Percentiles rank a stretch among this genome's conserved stretches.
Evolutionary conservation across 2,888 invertebrate species (phyloP).

Genomic region (Meliscaeva auricollis): DNA sequence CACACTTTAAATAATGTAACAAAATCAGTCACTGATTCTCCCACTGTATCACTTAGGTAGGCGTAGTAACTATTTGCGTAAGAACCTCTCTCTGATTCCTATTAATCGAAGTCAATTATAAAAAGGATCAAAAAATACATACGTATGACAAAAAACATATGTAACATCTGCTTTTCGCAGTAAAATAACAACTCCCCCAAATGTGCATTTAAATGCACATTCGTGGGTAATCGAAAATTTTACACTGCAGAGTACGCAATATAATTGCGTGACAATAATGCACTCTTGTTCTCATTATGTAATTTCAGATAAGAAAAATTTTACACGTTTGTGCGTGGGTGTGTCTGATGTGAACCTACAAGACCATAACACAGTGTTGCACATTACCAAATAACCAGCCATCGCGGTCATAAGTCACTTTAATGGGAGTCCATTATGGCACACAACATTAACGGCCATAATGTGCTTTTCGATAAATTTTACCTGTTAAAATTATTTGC

Average conservation of each 20-base stretch:
- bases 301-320: constrained; percentile 72
- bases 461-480: constrained; percentile 74
- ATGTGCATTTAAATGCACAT: constrained; percentile 62
- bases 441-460: constrained; percentile 69
- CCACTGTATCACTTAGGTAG: too few species aligned
- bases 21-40: too few species aligned
- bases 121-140: constrained; percentile 18
- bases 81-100: constrained; percentile 26
- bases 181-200: constrained; percentile 53
- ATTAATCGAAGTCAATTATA: constrained; percentile 67
- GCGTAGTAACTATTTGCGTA: too few species aligned
- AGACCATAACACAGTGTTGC: constrained; percentile 39
- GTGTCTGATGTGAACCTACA: neutral
- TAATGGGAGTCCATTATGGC: constrained; percentile 73
- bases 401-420: constrained; percentile 68
- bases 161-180: neutral
- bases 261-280: constrained; percentile 74
- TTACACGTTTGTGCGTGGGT: constrained; percentile 13
- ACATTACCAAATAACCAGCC: constrained; percentile 53
- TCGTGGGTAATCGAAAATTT: constrained; percentile 61
- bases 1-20: too few species aligned
- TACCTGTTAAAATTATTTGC: constrained; percentile 70
- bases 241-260: constrained; percentile 49
- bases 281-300: constrained; percentile 70
- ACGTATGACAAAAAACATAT: too few species aligned